Evolutionary conservation across 2,797 vertebrate species (phyloP).

Genomic region (Scleropages formosus): DNA sequence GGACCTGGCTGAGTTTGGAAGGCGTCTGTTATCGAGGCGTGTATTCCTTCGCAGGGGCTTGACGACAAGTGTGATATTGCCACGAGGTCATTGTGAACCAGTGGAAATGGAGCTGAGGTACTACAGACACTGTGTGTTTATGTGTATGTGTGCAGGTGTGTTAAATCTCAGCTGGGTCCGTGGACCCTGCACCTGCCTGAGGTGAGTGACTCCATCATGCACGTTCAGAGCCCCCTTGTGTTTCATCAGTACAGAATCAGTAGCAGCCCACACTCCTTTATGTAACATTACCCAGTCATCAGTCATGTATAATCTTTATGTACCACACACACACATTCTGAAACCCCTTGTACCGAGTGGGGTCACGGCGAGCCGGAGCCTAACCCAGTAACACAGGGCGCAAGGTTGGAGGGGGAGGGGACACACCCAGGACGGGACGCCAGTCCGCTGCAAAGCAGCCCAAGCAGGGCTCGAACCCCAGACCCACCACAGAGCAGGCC

Average conservation of each 20-base stretch:
- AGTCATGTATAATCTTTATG: too few relatives aligned
- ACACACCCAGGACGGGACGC: too few relatives aligned
- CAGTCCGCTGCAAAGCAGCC: too few relatives aligned
- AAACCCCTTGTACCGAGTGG: too few relatives aligned
- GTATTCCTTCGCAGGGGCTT: constrained; percentile 8
- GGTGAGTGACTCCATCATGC: not conserved
- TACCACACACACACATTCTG: too few relatives aligned
- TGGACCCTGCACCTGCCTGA: not conserved
- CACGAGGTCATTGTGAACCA: not conserved
- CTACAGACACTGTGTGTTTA: not conserved
- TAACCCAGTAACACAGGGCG: too few relatives aligned
- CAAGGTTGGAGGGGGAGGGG: too few relatives aligned
- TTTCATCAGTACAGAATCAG: not conserved
- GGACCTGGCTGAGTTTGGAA: constrained; percentile 13
- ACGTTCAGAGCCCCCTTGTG: not conserved
- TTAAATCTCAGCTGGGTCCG: constrained; percentile 5
- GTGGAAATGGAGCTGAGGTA: not conserved
- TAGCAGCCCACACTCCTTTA: not conserved
- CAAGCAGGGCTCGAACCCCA: too few relatives aligned
- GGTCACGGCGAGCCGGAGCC: too few relatives aligned
- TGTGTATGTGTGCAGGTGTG: not conserved
- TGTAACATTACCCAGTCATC: not conserved
- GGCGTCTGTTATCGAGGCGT: not conserved
- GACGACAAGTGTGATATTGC: constrained; percentile 15
- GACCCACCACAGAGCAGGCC: too few relatives aligned